phyloP scores from a whole-genome alignment of 2,797 vertebrate species.

The Benthosema pterotum region DNA sequence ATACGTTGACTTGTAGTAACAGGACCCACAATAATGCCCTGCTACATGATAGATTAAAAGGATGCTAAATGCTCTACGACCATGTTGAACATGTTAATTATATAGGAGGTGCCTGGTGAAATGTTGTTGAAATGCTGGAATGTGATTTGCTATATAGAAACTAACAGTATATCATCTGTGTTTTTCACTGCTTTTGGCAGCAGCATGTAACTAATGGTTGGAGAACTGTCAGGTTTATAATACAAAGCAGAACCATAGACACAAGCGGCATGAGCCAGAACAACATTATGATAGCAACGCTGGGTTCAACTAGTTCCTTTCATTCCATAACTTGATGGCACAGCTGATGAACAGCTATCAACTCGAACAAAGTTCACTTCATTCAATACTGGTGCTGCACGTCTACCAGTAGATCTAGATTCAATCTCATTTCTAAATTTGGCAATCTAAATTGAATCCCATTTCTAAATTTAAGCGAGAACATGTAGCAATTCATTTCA shows the following conservation, averaged over 20 bases:
- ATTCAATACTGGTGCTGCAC: too few relatives aligned
- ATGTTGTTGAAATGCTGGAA: slow-evolving; percentile 7
- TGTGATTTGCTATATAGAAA: slow-evolving; percentile 35
- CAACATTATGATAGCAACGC: background rate
- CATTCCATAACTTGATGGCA: too few relatives aligned
- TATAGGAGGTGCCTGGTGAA: slow-evolving; percentile 10
- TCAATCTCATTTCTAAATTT: too few relatives aligned
- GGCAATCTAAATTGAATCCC: too few relatives aligned
- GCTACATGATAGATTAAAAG: background rate
- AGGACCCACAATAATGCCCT: background rate
- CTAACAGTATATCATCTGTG: slow-evolving; percentile 44
- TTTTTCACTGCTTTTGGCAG: slow-evolving; percentile 46
- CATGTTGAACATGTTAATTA: slow-evolving; percentile 6
- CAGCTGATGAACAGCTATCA: too few relatives aligned
- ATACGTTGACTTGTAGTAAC: slow-evolving; percentile 18
- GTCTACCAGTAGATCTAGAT: too few relatives aligned
- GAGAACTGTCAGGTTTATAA: slow-evolving; percentile 35
- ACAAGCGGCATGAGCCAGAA: slow-evolving; percentile 52
- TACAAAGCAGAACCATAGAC: slow-evolving; percentile 40
- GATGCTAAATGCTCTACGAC: background rate
- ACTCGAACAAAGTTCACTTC: too few relatives aligned
- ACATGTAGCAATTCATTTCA: too few relatives aligned
- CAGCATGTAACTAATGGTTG: slow-evolving; percentile 33
- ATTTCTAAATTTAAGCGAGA: too few relatives aligned
- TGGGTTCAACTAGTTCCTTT: background rate